These are phyloP conservation scores for Polydrusus pterygomalis DNA, from an alignment of 2,888 invertebrate genomes.

Conservation along the genomic window DNA sequence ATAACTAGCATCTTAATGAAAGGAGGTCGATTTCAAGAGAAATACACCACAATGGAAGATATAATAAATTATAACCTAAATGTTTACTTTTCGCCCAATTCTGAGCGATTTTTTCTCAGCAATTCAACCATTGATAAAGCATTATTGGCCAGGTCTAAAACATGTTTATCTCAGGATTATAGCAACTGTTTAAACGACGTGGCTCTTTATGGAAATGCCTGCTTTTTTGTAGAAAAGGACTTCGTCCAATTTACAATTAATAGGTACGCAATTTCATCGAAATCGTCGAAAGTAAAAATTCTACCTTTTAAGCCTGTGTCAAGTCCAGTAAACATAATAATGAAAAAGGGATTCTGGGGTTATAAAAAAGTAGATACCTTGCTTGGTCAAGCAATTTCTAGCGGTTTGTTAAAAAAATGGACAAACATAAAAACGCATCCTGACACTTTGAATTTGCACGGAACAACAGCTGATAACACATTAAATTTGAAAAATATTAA, in stretches of 20 bases:
- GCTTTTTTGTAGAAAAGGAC: slow-evolving; percentile 62
- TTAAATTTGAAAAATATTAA: slow-evolving; percentile 52
- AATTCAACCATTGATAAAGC: slow-evolving; percentile 39
- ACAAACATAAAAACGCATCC: background rate
- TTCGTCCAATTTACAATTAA: slow-evolving; percentile 62
- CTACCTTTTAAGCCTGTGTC: slow-evolving; percentile 62
- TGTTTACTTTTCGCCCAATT: slow-evolving; percentile 58
- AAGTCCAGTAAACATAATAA: slow-evolving; percentile 26
- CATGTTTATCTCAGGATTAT: slow-evolving; percentile 57
- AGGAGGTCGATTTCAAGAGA: slow-evolving; percentile 57
- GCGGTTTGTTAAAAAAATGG: slow-evolving; percentile 25
- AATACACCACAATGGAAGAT: slow-evolving; percentile 59
- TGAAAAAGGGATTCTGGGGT: slow-evolving; percentile 41
- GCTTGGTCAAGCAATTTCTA: background rate
- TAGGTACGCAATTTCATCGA: slow-evolving; percentile 59
- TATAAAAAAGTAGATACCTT: background rate
- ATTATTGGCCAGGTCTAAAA: slow-evolving; percentile 36
- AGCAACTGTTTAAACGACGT: slow-evolving; percentile 60
- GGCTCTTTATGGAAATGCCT: slow-evolving; percentile 58
- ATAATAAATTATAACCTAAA: slow-evolving; percentile 60
- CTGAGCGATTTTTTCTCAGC: slow-evolving; percentile 24
- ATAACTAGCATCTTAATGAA: slow-evolving; percentile 62
- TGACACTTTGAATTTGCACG: slow-evolving; percentile 12
- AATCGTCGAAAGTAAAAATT: slow-evolving; percentile 41
- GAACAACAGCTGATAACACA: slow-evolving; percentile 24